Evolutionary conservation across 1,140 invertebrate species (phyloP).

Genomic region (Hestina assimilis): DNA sequence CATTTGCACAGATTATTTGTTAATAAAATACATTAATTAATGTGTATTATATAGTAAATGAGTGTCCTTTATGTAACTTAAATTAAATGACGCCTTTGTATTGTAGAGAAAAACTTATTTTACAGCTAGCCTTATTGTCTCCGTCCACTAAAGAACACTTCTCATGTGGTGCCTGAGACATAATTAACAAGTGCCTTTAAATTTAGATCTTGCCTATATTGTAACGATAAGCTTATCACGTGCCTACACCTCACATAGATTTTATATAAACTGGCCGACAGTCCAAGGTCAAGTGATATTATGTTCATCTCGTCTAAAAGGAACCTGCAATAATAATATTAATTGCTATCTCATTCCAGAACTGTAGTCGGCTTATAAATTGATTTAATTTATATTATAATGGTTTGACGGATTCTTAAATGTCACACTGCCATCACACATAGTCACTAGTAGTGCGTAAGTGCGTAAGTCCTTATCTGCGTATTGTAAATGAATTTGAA

Average conservation of each 20-base stretch:
- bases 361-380: not conserved
- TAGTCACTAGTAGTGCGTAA: constrained; percentile 65
- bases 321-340: too few relatives aligned
- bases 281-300: too few relatives aligned
- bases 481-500: constrained; percentile 26
- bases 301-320: too few relatives aligned
- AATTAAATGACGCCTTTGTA: constrained; percentile 36
- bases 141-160: constrained; percentile 44
- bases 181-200: not conserved
- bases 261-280: too few relatives aligned
- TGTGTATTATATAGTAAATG: not conserved
- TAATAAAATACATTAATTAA: constrained; percentile 8
- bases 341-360: too few relatives aligned
- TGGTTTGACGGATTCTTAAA: constrained; percentile 2
- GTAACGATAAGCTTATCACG: too few relatives aligned
- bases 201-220: too few relatives aligned
- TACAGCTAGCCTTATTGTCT: constrained; percentile 52
- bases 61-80: too few relatives aligned
- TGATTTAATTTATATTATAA: not conserved
- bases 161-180: not conserved
- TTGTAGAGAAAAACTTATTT: constrained; percentile 26
- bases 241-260: too few relatives aligned
- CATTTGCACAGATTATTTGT: constrained; percentile 17
- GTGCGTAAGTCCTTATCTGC: too few relatives aligned
- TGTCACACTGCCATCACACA: constrained; percentile 54